phyloP scores from a whole-genome alignment of 2,888 invertebrate genomes.

The Selenia dentaria region DNA sequence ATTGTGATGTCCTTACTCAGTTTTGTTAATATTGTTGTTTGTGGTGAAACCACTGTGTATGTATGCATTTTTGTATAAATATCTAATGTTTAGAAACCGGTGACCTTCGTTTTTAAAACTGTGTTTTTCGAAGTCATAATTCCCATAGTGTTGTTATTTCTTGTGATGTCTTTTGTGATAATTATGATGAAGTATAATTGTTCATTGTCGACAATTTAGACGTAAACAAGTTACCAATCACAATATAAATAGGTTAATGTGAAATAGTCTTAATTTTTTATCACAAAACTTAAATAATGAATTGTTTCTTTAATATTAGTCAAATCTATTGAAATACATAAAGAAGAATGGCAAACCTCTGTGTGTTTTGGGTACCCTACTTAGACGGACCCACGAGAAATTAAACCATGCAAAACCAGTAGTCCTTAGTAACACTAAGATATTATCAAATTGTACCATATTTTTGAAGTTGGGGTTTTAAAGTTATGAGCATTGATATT shows the following conservation, averaged over 20 bases:
- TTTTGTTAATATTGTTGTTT: background rate
- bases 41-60: background rate
- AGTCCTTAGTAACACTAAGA: too few relatives aligned
- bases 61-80: background rate
- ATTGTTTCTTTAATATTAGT: constrained; percentile 6
- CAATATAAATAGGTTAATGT: constrained; percentile 1
- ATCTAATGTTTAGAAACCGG: background rate
- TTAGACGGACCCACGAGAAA: too few relatives aligned
- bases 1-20: background rate
- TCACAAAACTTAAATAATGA: background rate
- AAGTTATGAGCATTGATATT: too few relatives aligned
- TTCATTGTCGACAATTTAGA: background rate
- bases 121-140: background rate
- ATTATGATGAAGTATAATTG: background rate
- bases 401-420: too few relatives aligned
- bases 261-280: background rate
- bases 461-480: too few relatives aligned
- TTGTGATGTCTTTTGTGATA: constrained; percentile 21
- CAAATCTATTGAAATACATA: background rate
- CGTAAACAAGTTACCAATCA: constrained; percentile 11
- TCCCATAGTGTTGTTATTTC: background rate
- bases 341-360: too few relatives aligned
- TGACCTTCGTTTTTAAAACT: background rate
- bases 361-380: too few relatives aligned
- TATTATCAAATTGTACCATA: too few relatives aligned